phyloP scores from a whole-genome alignment of 2,888 invertebrate species.

The Melipona bicolor region DNA sequence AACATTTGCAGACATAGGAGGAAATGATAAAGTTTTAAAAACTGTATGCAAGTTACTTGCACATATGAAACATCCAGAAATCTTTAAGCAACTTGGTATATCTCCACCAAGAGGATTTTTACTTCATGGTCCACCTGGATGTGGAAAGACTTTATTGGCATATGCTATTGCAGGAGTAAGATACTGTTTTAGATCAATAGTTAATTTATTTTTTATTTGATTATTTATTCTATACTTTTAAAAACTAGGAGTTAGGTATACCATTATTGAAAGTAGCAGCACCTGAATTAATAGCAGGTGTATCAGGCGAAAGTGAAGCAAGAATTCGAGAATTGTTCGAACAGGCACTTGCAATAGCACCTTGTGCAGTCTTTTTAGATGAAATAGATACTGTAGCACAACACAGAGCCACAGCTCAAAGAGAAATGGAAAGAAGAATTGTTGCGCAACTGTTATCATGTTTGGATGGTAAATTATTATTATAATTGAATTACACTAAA shows the following conservation, averaged over 20 bases:
- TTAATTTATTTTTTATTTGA: conserved; percentile 9
- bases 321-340: conserved; percentile 96
- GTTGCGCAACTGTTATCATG: conserved; percentile 96
- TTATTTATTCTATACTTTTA: conserved; percentile 36
- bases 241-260: conserved; percentile 90
- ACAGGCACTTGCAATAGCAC: conserved; percentile 90
- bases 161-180: conserved; percentile 92
- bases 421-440: conserved; percentile 98
- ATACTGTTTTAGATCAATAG: conserved; percentile 45
- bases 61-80: conserved; percentile 95
- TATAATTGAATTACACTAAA: not conserved
- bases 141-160: conserved; percentile 94
- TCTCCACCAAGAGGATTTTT: conserved; percentile 95
- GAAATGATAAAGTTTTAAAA: conserved; percentile 90
- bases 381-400: conserved; percentile 98
- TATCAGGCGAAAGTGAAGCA: conserved; percentile 98
- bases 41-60: conserved; percentile 91
- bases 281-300: conserved; percentile 96
- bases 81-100: conserved; percentile 93
- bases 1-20: conserved; percentile 92
- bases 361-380: conserved; percentile 96
- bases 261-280: conserved; percentile 95
- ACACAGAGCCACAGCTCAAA: conserved; percentile 94
- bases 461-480: conserved; percentile 89
- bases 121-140: conserved; percentile 98